A percentile compares a stretch with the other conserved stretches of the same genome.
phyloP scores from a whole-genome alignment of 2,888 invertebrate genomes.

The Synanthedon vespiformis region DNA sequence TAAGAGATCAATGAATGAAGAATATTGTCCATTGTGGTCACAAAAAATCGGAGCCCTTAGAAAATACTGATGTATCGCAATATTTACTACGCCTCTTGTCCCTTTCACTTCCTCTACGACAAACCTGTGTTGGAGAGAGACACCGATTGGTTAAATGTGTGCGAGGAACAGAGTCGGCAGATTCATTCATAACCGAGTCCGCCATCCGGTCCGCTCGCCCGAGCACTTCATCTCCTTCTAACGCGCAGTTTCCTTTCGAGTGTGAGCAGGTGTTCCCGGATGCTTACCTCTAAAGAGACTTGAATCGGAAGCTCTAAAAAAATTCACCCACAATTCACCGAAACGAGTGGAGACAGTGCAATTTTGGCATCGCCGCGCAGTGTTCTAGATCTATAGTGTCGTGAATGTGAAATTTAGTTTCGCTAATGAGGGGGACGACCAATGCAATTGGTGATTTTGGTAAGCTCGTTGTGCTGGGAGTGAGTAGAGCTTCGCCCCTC shows the following conservation, averaged over 20 bases:
- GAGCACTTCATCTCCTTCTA: constrained; percentile 67
- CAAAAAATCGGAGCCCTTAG: constrained; percentile 52
- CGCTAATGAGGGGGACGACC: constrained; percentile 45
- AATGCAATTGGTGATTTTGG: constrained; percentile 56
- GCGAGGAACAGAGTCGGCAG: constrained; percentile 44
- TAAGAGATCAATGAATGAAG: constrained; percentile 50
- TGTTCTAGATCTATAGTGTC: constrained; percentile 23
- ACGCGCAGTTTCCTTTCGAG: constrained; percentile 50
- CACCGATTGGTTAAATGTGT: constrained; percentile 23
- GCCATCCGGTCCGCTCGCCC: constrained; percentile 66
- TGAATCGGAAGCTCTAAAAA: constrained; percentile 52
- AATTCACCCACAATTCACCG: neutral
- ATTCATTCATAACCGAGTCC: constrained; percentile 70
- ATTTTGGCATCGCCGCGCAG: neutral
- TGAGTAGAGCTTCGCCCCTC: constrained; percentile 65
- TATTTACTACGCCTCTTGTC: constrained; percentile 68
- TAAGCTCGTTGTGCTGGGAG: constrained; percentile 64
- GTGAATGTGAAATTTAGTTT: constrained; percentile 23
- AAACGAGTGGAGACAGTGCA: neutral
- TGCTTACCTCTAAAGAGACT: constrained; percentile 47
- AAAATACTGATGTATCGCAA: constrained; percentile 54
- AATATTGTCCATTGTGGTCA: constrained; percentile 43
- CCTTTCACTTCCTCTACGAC: constrained; percentile 70
- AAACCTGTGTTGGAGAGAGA: constrained; percentile 56
- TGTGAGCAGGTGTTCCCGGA: constrained; percentile 68